phyloP scores from a whole-genome alignment of 2,113 vertebrate species.

The Corythoichthys haematopterus region DNA sequence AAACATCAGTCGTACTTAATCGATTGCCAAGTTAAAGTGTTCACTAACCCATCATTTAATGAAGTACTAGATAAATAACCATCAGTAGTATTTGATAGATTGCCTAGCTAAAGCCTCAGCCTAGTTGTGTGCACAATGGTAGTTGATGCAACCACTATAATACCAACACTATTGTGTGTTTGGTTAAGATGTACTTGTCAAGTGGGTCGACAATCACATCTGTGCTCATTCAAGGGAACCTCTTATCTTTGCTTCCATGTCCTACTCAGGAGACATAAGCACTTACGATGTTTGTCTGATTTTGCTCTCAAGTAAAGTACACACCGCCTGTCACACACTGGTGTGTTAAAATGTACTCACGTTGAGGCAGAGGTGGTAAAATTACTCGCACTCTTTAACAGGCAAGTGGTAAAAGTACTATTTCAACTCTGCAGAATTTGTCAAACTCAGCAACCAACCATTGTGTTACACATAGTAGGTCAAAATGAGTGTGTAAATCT shows the following conservation, averaged over 20 bases:
- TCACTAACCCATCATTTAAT: slow-evolving; percentile 52
- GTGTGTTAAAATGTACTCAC: neutral
- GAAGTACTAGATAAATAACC: slow-evolving; percentile 68
- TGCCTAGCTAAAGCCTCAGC: slow-evolving; percentile 53
- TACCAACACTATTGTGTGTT: slow-evolving; percentile 71
- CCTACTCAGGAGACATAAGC: slow-evolving; percentile 68
- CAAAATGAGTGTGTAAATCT: no score
- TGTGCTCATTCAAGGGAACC: slow-evolving; percentile 72
- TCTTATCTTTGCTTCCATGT: slow-evolving; percentile 71
- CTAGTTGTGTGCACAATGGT: slow-evolving; percentile 64
- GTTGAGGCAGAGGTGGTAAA: neutral
- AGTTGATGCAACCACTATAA: slow-evolving; percentile 59
- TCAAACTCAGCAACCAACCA: no score
- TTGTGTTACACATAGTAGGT: no score
- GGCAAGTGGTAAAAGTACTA: no score
- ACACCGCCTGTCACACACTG: neutral
- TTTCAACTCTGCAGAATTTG: no score
- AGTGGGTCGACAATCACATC: slow-evolving; percentile 67
- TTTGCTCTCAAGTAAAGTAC: slow-evolving; percentile 43
- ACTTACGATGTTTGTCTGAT: slow-evolving; percentile 64
- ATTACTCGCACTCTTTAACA: neutral
- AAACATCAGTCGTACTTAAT: slow-evolving; percentile 63
- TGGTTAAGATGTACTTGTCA: slow-evolving; percentile 75
- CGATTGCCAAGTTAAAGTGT: slow-evolving; percentile 57
- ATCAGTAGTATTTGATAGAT: slow-evolving; percentile 61